Conservation (phyloP, 2,797 vertebrate species). For the Pipistrellus pygmaeus region DNA sequence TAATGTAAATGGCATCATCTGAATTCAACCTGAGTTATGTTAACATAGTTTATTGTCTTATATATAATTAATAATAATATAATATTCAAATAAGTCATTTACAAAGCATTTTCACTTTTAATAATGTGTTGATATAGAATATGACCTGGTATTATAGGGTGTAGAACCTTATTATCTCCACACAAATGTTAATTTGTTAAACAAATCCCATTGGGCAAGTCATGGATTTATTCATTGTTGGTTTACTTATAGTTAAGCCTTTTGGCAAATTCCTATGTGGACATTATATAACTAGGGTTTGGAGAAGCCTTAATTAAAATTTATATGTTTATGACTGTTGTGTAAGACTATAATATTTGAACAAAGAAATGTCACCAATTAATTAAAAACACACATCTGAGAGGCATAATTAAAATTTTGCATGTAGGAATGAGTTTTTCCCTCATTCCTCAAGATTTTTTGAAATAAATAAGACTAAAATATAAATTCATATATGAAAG, state of each 20-base stretch:
- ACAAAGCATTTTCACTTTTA: constrained; percentile 80
- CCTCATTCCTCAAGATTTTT: constrained; percentile 70
- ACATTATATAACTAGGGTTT: constrained; percentile 81
- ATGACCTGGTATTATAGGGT: constrained; percentile 79
- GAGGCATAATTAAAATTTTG: constrained; percentile 88
- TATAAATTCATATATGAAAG: constrained; percentile 15
- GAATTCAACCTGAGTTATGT: constrained; percentile 25
- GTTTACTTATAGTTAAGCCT: constrained; percentile 87
- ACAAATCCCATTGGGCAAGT: constrained; percentile 86
- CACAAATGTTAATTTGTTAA: constrained; percentile 88
- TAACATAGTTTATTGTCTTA: constrained; percentile 65
- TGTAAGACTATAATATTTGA: constrained; percentile 87
- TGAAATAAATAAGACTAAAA: constrained; percentile 70
- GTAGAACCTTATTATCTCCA: constrained; percentile 87
- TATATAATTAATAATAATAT: constrained; percentile 68
- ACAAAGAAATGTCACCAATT: constrained; percentile 88
- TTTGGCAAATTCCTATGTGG: constrained; percentile 87
- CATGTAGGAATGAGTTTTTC: constrained; percentile 80
- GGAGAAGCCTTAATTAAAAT: constrained; percentile 87
- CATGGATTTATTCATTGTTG: constrained; percentile 86
- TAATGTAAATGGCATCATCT: not conserved
- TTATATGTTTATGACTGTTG: constrained; percentile 88
- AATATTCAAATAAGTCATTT: constrained; percentile 82
- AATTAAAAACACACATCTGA: constrained; percentile 88
- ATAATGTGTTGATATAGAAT: constrained; percentile 79